Evolutionary conservation across 30 jellyfish, hydroid and myxozoan genomes (phyloP), one percentile per base, ranked within the genome.

Genomic region (Rhopilema esculentum): DNA sequence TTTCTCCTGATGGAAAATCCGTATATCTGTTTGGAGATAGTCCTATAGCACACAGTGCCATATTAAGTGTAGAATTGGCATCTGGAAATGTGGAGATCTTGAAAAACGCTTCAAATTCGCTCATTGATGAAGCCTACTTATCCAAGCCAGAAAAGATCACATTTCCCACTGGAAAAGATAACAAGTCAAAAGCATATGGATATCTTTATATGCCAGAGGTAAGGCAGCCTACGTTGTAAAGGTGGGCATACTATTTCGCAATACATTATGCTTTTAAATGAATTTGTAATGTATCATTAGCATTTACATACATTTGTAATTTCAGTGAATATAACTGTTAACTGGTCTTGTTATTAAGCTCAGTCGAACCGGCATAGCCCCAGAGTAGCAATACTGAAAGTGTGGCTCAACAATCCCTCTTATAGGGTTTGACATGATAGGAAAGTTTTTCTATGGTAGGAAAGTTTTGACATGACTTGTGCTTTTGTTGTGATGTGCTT

Each of bases 131-230:
- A 28, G 97, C 89, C 7, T 93, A 87, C 49, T 66, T 93, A 21
- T 77, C 97, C 15, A 83, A 67, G 75, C 98, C 98, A 31, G 49
- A 26, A 78, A 53, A 66, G 57, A 83, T 77, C 73, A 62, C 89
- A 8, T 87, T 82, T 53, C 92, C 95, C 23, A 88, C 98, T 31
- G 97, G 90, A 24, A 65, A 80, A 25, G 82, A 80, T 23, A 67
- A 52, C 18, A 85, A 77, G 21, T 27, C 32, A 19, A 9, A 1
- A 16, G 98, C 97, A 0, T 66, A 83, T 76, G 98, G 98, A 18
- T 73, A 87, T 72, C 84, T 77, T 19, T 93, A 93, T 40, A 86
- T 88, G 52, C 98, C 97, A 33, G 83, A 93, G 95, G 98, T 93
- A 57, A 21, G 92, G 8, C 21, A 61, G 18, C n/a, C 27, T 1